Conservation (phyloP, 1,140 invertebrate genomes). For the Zaprionus vittiger region DNA sequence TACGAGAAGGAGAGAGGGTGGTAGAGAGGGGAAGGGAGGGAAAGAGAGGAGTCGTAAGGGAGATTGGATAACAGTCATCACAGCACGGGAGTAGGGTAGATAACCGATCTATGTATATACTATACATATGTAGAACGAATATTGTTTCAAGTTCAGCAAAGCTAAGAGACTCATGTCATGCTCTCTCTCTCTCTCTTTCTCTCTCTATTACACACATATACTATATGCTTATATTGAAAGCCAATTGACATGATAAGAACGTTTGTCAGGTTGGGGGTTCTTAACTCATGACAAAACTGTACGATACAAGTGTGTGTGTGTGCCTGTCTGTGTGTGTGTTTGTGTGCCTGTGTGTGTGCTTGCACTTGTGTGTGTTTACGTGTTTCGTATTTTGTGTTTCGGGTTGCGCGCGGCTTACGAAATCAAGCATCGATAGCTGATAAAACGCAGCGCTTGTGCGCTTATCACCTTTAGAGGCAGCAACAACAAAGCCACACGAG, state of each 20-base stretch:
- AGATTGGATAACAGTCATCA: conserved; percentile 8
- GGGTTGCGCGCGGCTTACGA: conserved; percentile 28
- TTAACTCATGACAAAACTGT: not conserved
- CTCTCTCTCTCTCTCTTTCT: not conserved
- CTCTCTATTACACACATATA: not conserved
- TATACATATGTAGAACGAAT: not conserved
- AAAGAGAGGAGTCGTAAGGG: not conserved
- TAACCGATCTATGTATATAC: not conserved
- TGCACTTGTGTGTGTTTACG: not conserved
- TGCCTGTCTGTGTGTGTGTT: not conserved
- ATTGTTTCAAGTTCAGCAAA: conserved; percentile 5
- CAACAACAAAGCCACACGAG: conserved; percentile 37
- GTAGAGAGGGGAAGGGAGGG: not conserved
- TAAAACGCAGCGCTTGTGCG: conserved; percentile 25
- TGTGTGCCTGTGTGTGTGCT: not conserved
- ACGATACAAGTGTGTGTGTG: not conserved
- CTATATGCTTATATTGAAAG: not conserved
- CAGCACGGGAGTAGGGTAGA: not conserved
- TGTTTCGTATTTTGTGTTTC: conserved; percentile 19
- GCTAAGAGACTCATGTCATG: not conserved
- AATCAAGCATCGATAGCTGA: conserved; percentile 44
- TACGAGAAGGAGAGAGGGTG: too few relatives aligned
- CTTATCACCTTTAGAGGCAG: conserved; percentile 32
- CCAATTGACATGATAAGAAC: conserved; percentile 27
- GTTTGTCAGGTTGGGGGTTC: not conserved